Evolutionary conservation across 2,113 vertebrate species (phyloP).

Genomic region (Sarotherodon lohbergeri): DNA sequence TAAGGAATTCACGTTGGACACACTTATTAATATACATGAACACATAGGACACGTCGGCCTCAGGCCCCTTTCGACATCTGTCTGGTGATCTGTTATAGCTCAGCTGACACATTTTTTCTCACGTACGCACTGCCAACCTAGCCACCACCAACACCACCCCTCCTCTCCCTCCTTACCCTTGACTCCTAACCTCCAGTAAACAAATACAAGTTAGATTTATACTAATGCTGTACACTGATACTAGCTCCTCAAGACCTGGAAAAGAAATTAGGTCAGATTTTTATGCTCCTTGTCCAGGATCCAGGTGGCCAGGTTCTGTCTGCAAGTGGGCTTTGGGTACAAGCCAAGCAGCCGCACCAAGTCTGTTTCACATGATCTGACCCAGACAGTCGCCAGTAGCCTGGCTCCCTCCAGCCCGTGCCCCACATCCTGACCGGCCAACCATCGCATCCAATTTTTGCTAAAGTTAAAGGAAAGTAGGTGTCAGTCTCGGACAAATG

Average conservation of each 20-base stretch:
- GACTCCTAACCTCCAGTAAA: background rate
- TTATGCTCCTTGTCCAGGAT: background rate
- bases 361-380: background rate
- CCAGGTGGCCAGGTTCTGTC: background rate
- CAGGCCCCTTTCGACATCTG: background rate
- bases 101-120: background rate
- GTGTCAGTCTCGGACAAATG: background rate
- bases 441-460: background rate
- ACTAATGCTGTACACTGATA: background rate
- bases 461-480: background rate
- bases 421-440: background rate
- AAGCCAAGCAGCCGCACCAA: background rate
- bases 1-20: background rate
- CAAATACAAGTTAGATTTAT: background rate
- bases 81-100: background rate
- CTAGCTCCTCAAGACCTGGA: background rate
- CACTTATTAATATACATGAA: background rate
- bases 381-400: background rate
- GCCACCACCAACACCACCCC: background rate
- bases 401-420: background rate
- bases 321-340: background rate
- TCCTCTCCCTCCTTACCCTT: background rate
- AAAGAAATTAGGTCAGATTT: constrained; percentile 10
- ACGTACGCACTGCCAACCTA: background rate
- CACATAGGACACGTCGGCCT: background rate